These are phyloP conservation scores for Nephrotoma appendiculata DNA, from an alignment of 2,888 invertebrate genomes.

Conservation along the genomic window DNA sequence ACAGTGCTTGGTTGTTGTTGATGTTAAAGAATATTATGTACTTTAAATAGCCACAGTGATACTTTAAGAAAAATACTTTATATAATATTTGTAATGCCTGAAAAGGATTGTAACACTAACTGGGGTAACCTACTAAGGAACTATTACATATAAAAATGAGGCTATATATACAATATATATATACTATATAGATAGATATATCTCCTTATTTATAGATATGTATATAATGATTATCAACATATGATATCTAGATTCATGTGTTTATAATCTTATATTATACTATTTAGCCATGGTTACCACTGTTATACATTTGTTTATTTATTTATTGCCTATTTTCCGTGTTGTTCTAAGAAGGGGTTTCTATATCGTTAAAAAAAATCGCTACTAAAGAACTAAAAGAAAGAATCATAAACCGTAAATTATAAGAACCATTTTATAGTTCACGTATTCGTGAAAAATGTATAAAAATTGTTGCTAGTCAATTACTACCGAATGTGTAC, in stretches of 20 bases:
- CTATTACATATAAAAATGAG: background rate
- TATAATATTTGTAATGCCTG: background rate
- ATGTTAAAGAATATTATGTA: background rate
- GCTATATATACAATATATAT: background rate
- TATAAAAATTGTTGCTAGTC: background rate
- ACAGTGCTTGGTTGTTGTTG: background rate
- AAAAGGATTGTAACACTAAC: background rate
- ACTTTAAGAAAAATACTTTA: background rate
- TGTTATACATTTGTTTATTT: background rate
- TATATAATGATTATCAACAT: background rate
- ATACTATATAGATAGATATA: background rate
- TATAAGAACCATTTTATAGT: background rate
- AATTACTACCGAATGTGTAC: background rate
- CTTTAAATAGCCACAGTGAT: background rate
- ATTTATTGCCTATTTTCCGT: background rate
- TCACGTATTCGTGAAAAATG: background rate
- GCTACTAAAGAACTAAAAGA: background rate
- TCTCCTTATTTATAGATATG: background rate
- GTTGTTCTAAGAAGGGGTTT: background rate
- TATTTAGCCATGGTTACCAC: background rate
- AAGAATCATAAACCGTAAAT: background rate
- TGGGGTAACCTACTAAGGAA: background rate
- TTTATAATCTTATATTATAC: background rate
- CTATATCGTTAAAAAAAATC: background rate
- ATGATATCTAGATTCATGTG: background rate